Evolutionary conservation across 92 coral and sea anemone genomes (phyloP), one percentile per base, ranked within the genome.

Genomic region (Porites lobata): DNA sequence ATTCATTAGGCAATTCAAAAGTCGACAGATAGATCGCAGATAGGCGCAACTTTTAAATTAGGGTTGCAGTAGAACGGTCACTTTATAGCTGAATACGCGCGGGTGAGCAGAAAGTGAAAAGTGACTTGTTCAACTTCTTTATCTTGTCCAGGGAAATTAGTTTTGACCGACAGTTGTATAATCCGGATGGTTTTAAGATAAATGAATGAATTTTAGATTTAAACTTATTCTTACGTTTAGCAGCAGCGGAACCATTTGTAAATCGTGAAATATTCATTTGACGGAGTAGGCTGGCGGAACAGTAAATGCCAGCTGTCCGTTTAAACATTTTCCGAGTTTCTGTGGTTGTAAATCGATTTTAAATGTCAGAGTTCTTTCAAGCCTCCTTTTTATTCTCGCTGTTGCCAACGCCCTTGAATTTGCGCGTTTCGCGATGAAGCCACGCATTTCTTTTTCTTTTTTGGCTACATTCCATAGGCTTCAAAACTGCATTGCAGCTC

Each of bases 271-370:
- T 79, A 66, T 57, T 70, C 61, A 71, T 32, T 69, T 29, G 65
- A 82, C 53, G 20, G 20, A 53, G 21, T 38, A 13, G 70, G 20
- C 38, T 82, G 78, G 53, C 70, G 15, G 67, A 70, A 19, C 69
- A 82, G 51, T 82, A 80, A 80, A 52, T 53, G 75, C 50, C 87
- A 84, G 80, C 81, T 84, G 87, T 29, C 58, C 14, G 7, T 56
- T 82, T 57, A 7, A 38, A n/a, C 65, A 70, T 32, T 69, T 57
- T 84, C 79, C 81, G 65, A 24, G 11, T 47, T 43, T 51, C 20
- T 7, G 47, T 3, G 13, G 43, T 17, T 12, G 61, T 13, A 20
- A 66, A 51, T 65, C 22, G 24, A 3, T 68, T 15, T 53, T 53
- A 21, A 52, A 51, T 43, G 26, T 32, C 7, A 38, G 51, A 51